Evolutionary conservation across 92 coral and sea anemone species (phyloP).

Genomic region (Epizoanthus rinbou): DNA sequence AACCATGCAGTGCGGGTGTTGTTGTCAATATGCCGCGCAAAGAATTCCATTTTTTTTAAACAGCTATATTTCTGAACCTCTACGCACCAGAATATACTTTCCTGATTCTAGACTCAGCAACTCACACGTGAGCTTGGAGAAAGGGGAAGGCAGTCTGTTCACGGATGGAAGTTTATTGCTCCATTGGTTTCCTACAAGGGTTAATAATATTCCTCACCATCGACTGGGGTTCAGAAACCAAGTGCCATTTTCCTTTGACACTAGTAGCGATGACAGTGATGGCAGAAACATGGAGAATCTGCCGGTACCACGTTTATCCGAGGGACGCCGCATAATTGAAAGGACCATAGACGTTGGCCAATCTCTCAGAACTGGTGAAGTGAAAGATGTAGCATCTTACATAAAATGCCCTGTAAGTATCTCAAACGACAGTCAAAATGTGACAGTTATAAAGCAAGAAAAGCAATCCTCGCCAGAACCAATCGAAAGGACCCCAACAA

Average conservation of each 20-base stretch:
- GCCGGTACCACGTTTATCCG: too few species aligned
- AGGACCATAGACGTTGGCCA: too few species aligned
- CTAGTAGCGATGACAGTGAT: background rate
- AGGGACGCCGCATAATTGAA: too few species aligned
- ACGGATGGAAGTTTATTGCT: conserved; percentile 12
- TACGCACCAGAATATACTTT: conserved; percentile 9
- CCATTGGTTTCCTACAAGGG: background rate
- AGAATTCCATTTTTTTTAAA: background rate
- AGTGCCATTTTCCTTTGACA: background rate
- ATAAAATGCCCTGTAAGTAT: background rate
- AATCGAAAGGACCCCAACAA: background rate
- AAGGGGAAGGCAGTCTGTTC: background rate
- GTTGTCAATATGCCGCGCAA: background rate
- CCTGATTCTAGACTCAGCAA: conserved; percentile 3
- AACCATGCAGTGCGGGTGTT: conserved; percentile 23
- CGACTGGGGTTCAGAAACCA: background rate
- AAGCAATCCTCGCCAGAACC: background rate
- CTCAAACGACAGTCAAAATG: background rate
- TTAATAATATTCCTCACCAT: background rate
- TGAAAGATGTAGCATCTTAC: conserved; percentile 1
- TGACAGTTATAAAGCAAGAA: background rate
- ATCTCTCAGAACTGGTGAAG: too few species aligned
- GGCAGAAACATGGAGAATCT: background rate
- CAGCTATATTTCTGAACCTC: background rate
- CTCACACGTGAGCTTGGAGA: conserved; percentile 12